Conservation (phyloP, 1,140 invertebrate genomes). For the Drosophila mojavensis region DNA sequence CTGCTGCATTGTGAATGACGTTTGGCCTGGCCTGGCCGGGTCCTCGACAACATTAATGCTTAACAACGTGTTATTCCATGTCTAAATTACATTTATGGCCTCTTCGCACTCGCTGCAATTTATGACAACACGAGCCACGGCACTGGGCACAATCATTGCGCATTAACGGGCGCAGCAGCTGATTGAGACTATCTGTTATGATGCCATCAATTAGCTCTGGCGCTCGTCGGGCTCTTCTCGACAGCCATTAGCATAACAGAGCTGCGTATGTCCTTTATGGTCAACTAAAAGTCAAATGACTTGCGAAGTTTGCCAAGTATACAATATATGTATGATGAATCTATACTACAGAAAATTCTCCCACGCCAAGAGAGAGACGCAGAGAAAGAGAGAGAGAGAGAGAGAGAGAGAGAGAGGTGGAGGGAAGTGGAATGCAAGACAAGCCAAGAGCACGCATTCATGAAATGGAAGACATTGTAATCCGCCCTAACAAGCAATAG, state of each 20-base stretch:
- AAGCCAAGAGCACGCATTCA: background rate
- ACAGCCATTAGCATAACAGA: background rate
- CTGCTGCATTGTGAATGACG: background rate
- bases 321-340: no score
- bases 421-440: background rate
- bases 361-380: background rate
- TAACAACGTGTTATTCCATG: slow-evolving; percentile 20
- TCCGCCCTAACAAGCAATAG: slow-evolving; percentile 22
- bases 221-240: background rate
- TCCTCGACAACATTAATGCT: slow-evolving; percentile 13
- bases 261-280: background rate
- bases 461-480: slow-evolving; percentile 3
- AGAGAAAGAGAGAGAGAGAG: no score
- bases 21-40: no score
- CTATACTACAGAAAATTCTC: background rate
- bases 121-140: background rate
- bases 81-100: slow-evolving; percentile 28
- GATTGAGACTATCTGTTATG: background rate
- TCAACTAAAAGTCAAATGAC: background rate
- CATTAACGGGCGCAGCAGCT: background rate
- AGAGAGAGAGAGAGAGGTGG: no score
- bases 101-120: background rate
- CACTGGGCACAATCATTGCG: slow-evolving; percentile 6
- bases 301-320: no score
- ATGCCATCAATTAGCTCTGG: background rate